Evolutionary conservation across 2,888 invertebrate species (phyloP).

Genomic region (Ophion ventricosus): DNA sequence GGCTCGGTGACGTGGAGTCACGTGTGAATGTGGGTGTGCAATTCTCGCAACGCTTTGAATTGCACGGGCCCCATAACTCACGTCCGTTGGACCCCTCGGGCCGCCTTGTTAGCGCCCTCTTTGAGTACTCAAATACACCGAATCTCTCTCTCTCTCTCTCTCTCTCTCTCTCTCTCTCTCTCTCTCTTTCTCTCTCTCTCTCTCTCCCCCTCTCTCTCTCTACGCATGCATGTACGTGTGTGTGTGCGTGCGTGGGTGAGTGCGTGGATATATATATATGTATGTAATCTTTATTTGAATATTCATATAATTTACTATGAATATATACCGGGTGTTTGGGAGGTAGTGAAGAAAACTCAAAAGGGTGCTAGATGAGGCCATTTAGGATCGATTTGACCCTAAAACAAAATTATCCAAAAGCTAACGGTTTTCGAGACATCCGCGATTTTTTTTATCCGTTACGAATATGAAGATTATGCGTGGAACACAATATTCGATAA

Average conservation of each 20-base stretch:
- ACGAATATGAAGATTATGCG: no score
- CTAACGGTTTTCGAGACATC: no score
- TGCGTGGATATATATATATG: no score
- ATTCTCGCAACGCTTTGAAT: conserved; percentile 58
- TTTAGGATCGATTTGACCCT: no score
- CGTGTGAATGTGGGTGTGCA: conserved; percentile 51
- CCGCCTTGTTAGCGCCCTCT: conserved; percentile 80
- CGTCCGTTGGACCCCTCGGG: conserved; percentile 75
- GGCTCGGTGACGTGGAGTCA: conserved; percentile 15
- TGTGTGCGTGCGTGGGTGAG: neutral
- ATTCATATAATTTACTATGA: no score
- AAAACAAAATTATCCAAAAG: no score
- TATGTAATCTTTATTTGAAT: no score
- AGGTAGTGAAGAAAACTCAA: no score
- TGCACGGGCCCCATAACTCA: conserved; percentile 79
- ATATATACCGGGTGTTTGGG: no score
- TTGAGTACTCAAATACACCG: conserved; percentile 61
- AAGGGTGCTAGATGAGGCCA: no score
- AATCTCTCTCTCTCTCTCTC: conserved; percentile 23
- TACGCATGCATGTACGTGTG: neutral
- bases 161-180: conserved; percentile 5
- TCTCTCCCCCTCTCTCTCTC: neutral
- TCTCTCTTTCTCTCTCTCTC: conserved; percentile 1
- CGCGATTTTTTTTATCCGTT: no score
- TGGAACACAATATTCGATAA: no score